These are phyloP conservation scores for Tychaedon coryphoeus DNA, from an alignment of 2,113 vertebrate genomes.

Conservation along the genomic window DNA sequence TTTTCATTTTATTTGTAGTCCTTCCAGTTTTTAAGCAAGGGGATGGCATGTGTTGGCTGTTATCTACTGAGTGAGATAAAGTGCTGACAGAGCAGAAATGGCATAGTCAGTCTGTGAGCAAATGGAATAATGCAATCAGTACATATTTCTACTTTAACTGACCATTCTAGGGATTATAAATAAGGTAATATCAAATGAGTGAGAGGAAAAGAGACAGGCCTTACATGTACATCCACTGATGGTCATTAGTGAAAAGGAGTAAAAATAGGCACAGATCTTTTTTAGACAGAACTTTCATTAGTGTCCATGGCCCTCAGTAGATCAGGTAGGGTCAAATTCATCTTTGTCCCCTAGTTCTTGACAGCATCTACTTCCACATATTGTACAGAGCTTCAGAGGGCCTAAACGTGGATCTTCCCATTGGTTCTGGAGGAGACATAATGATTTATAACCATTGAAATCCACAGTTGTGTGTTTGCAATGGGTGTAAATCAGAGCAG, in stretches of 20 bases:
- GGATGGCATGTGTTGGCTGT: neutral
- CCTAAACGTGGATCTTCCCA: neutral
- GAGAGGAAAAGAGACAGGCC: neutral
- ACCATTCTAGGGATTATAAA: neutral
- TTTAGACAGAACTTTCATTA: neutral
- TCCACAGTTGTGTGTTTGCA: neutral
- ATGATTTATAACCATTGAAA: neutral
- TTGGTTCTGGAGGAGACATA: neutral
- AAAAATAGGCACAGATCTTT: neutral
- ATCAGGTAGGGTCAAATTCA: neutral
- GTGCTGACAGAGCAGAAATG: constrained; percentile 30
- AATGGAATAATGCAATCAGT: constrained; percentile 43
- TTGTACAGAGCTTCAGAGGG: neutral
- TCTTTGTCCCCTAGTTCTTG: neutral
- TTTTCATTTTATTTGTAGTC: neutral
- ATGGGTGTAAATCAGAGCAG: neutral
- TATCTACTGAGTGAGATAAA: constrained; percentile 22
- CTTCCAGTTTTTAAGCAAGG: neutral
- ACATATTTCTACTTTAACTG: constrained; percentile 9
- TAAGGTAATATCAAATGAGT: neutral
- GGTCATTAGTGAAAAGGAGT: neutral
- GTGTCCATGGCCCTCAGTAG: neutral
- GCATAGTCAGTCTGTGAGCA: neutral
- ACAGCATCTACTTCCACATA: neutral
- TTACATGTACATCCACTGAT: neutral